phyloP scores from a whole-genome alignment of 2,888 invertebrate genomes.

The Nephrocerus scutellatus region DNA sequence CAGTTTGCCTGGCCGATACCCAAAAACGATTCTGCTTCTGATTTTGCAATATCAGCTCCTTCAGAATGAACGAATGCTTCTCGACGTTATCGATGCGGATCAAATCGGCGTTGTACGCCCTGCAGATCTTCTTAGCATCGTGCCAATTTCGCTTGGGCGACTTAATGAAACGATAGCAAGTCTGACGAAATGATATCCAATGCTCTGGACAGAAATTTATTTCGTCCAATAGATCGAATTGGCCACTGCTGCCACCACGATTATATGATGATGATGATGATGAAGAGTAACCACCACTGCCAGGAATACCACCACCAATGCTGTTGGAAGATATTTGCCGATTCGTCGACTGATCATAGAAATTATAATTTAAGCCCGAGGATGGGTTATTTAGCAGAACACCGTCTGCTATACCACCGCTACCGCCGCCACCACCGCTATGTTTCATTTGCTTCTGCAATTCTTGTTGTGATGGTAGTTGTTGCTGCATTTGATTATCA shows the following conservation, averaged over 20 bases:
- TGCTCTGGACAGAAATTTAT: conserved; percentile 66
- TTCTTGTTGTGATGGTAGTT: conserved; percentile 31
- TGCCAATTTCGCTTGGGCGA: conserved; percentile 73
- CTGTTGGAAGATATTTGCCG: conserved; percentile 21
- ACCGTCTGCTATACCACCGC: conserved; percentile 2
- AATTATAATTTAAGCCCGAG: conserved; percentile 24
- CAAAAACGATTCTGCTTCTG: conserved; percentile 84
- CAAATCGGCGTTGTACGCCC: conserved; percentile 74
- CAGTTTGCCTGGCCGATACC: conserved; percentile 68
- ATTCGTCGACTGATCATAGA: conserved; percentile 24
- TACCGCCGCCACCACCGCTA: conserved; percentile 19
- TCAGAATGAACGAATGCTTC: conserved; percentile 80
- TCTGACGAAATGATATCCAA: conserved; percentile 75
- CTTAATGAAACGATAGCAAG: conserved; percentile 85
- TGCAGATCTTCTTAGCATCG: conserved; percentile 77
- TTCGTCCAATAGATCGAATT: conserved; percentile 30
- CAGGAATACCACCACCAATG: conserved; percentile 20
- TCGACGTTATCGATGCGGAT: conserved; percentile 71
- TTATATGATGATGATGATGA: conserved; percentile 12
- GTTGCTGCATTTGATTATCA: conserved; percentile 36
- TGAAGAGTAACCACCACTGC: conserved; percentile 1
- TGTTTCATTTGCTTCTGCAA: conserved; percentile 25
- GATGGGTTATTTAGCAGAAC: conserved; percentile 16
- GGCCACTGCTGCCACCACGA: conserved; percentile 13
- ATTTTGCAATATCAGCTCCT: conserved; percentile 74